Evolutionary conservation across 2,888 invertebrate genomes (phyloP).

Genomic region (Netelia fuscicornis): DNA sequence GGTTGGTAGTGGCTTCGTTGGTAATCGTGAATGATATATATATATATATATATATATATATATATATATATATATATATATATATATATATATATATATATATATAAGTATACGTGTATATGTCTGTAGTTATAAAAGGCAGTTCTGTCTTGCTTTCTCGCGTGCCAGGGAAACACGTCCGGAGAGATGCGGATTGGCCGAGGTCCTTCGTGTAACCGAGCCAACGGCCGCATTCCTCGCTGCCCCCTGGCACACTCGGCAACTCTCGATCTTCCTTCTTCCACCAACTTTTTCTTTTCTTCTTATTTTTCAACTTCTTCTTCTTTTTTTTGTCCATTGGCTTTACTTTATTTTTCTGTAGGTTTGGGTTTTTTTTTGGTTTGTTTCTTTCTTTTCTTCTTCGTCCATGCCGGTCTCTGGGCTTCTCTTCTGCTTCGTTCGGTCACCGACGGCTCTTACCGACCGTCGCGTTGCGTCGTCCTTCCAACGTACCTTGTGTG

Average conservation of each 20-base stretch:
- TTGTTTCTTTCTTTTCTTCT: too few relatives aligned
- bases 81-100: background rate
- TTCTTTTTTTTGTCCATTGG: background rate
- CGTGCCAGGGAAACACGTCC: conserved; percentile 65
- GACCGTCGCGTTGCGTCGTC: background rate
- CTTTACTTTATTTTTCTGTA: too few relatives aligned
- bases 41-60: background rate
- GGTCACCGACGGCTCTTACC: background rate
- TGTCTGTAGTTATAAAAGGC: conserved; percentile 1
- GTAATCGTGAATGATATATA: background rate
- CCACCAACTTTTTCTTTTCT: background rate
- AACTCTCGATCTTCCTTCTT: conserved; percentile 43
- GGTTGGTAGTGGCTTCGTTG: background rate
- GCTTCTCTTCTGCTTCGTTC: background rate
- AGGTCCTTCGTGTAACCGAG: conserved; percentile 72
- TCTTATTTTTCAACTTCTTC: background rate
- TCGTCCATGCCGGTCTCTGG: too few relatives aligned
- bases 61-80: background rate
- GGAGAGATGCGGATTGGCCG: conserved; percentile 75
- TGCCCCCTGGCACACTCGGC: conserved; percentile 68
- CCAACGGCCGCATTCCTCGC: conserved; percentile 78
- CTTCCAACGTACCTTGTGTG: background rate
- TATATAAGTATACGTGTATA: background rate
- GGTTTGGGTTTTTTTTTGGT: too few relatives aligned
- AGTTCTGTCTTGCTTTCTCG: conserved; percentile 55